These are phyloP conservation scores for Hymenopus coronatus DNA, from an alignment of 2,888 invertebrate species.

Conservation along the genomic window DNA sequence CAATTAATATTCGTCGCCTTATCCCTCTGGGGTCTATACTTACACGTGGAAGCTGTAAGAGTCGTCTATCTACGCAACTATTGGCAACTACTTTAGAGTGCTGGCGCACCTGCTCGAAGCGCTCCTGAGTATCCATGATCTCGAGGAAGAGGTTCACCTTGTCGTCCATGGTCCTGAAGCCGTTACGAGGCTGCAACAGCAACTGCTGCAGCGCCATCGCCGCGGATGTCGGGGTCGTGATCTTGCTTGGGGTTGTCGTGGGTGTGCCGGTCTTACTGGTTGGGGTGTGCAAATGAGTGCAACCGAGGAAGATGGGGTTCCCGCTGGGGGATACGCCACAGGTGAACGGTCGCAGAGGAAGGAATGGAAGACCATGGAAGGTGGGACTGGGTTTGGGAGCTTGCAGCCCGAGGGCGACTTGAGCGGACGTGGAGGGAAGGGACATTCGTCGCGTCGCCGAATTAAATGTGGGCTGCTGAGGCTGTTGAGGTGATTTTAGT, in stretches of 20 bases:
- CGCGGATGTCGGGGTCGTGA: conserved; percentile 61
- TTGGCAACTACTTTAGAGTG: background rate
- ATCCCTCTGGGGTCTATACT: background rate
- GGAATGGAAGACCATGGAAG: conserved; percentile 58
- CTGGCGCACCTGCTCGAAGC: conserved; percentile 52
- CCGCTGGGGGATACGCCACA: conserved; percentile 49
- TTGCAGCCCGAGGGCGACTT: conserved; percentile 50
- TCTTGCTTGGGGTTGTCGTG: conserved; percentile 38
- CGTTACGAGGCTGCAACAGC: conserved; percentile 64
- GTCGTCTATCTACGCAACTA: conserved; percentile 2
- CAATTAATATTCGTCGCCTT: background rate
- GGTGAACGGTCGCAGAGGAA: conserved; percentile 49
- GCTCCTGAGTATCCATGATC: conserved; percentile 77
- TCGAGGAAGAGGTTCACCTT: conserved; percentile 76
- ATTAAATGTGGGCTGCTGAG: conserved; percentile 30
- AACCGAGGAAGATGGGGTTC: conserved; percentile 49
- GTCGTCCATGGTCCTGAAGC: conserved; percentile 71
- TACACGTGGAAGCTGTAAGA: background rate
- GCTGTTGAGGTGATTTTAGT: conserved; percentile 49
- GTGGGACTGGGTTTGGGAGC: conserved; percentile 62
- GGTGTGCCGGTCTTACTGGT: conserved; percentile 32
- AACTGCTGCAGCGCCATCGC: conserved; percentile 68
- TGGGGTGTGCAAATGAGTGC: conserved; percentile 44
- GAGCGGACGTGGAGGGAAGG: conserved; percentile 49
- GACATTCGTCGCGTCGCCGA: conserved; percentile 44